Conservation (phyloP, 2,113 vertebrate species). For the Myotis yumanensis region DNA sequence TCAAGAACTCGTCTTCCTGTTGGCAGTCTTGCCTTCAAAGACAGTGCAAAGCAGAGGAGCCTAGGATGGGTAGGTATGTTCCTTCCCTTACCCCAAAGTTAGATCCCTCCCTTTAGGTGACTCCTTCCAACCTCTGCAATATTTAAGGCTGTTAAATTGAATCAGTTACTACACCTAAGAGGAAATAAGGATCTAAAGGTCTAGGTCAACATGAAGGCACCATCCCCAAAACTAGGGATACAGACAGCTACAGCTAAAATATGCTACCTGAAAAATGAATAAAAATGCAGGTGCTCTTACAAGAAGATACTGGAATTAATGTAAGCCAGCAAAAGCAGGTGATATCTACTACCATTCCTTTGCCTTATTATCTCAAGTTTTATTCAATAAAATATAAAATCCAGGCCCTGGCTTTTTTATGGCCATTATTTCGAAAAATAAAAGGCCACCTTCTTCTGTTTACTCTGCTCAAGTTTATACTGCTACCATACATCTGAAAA, state of each 20-base stretch:
- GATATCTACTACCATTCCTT: not conserved
- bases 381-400: slow-evolving; percentile 30
- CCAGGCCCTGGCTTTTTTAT: not conserved
- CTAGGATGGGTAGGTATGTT: not conserved
- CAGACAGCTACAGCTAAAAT: not conserved
- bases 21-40: not conserved
- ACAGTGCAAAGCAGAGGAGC: not conserved
- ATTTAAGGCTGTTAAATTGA: not conserved
- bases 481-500: slow-evolving; percentile 28
- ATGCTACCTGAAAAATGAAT: not conserved
- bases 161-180: not conserved
- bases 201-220: not conserved
- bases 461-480: not conserved
- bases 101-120: not conserved
- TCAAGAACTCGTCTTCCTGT: not conserved
- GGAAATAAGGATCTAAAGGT: not conserved
- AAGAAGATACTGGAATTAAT: not conserved
- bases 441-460: not conserved
- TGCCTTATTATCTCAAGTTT: slow-evolving; percentile 4
- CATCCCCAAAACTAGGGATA: not conserved
- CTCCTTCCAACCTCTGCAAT: not conserved
- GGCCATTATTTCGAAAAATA: not conserved
- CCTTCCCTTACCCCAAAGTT: not conserved
- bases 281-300: not conserved
- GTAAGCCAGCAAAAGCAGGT: not conserved